phyloP scores from a whole-genome alignment of 1,140 invertebrate species.

The Mamestra configurata region DNA sequence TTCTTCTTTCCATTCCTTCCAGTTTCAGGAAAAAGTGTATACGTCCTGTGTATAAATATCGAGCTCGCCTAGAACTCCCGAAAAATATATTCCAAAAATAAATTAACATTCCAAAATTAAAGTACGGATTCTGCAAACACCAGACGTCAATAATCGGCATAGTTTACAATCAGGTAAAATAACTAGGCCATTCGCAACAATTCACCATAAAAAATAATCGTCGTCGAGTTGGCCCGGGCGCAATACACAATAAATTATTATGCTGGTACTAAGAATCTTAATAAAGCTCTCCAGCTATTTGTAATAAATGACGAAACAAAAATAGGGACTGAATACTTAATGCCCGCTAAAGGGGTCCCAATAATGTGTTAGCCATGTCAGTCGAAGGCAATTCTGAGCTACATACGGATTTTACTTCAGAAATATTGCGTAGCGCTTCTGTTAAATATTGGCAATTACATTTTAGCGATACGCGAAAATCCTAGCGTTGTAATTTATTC shows the following conservation, averaged over 20 bases:
- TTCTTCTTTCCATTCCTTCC: no score
- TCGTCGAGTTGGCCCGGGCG: conserved; percentile 66
- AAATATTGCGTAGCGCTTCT: conserved; percentile 49
- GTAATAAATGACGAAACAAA: conserved; percentile 87
- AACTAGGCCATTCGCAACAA: conserved; percentile 18
- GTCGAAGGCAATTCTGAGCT: conserved; percentile 45
- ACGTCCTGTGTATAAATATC: no score
- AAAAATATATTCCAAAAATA: no score
- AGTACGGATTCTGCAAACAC: neutral
- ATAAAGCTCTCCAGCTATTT: conserved; percentile 81
- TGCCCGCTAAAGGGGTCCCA: conserved; percentile 62
- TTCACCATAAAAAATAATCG: conserved; percentile 77
- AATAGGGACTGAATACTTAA: conserved; percentile 84
- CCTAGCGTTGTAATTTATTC: conserved; percentile 50
- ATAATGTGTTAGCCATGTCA: conserved; percentile 39
- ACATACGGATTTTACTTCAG: conserved; percentile 43
- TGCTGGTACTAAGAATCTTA: conserved; percentile 84
- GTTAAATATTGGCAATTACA: conserved; percentile 54
- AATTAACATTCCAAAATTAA: no score
- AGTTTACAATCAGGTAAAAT: conserved; percentile 19
- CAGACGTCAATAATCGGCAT: neutral
- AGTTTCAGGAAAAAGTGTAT: no score
- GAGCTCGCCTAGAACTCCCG: no score
- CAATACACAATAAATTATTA: conserved; percentile 81
- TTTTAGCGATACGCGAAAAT: conserved; percentile 52